phyloP scores from a whole-genome alignment of 2,113 vertebrate genomes.

The Conger conger region DNA sequence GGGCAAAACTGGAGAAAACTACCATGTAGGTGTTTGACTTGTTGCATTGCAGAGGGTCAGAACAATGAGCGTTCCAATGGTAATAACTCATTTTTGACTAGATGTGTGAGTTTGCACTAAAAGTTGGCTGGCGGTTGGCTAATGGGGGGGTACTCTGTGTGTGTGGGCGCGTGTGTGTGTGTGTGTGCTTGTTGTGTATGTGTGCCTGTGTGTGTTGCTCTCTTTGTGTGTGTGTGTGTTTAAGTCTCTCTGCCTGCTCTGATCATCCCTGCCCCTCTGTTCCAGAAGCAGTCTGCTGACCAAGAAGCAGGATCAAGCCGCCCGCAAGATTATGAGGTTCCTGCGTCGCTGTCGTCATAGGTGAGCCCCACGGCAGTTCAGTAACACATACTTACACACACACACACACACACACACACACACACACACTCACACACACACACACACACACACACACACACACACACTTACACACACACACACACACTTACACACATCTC shows the following conservation, averaged over 20 bases:
- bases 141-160: no score
- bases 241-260: background rate
- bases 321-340: conserved; percentile 98
- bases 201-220: no score
- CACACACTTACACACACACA: conserved; percentile 38
- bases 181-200: no score
- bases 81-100: no score
- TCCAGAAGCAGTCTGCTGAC: conserved; percentile 89
- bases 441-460: conserved; percentile 24
- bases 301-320: conserved; percentile 99
- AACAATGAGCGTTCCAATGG: no score
- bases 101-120: no score
- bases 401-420: background rate
- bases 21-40: no score
- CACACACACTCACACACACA: background rate
- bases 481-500: background rate
- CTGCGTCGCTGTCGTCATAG: conserved; percentile 98
- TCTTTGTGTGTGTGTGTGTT: no score
- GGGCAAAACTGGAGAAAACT: no score
- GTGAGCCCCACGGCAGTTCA: conserved; percentile 59
- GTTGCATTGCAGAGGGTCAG: no score
- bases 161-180: no score
- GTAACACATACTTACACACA: conserved; percentile 4
- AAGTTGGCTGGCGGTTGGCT: no score
- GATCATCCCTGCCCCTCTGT: conserved; percentile 20